Conservation (phyloP, 2,113 vertebrate genomes). For the Larimichthys polyactis region DNA sequence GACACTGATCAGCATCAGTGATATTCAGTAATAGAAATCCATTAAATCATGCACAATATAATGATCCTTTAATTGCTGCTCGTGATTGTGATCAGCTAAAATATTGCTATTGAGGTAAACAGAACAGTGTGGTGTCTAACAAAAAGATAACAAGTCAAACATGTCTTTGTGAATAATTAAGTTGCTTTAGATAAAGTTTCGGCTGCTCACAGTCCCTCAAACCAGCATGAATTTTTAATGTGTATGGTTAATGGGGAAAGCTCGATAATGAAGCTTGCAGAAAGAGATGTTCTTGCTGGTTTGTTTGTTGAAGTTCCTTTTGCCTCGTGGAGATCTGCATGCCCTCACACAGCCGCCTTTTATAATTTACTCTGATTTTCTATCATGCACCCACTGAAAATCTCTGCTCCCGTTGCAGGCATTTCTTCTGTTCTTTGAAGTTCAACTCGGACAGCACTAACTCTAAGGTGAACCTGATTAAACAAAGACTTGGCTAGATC, state of each 20-base stretch:
- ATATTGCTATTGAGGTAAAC: not conserved
- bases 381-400: not conserved
- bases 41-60: not conserved
- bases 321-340: not conserved
- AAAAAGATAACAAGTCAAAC: not conserved
- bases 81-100: constrained; percentile 9
- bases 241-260: not conserved
- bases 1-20: not conserved
- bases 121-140: not conserved
- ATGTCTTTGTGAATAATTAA: not conserved
- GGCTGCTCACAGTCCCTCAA: not conserved
- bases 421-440: not conserved
- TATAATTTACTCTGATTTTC: not conserved
- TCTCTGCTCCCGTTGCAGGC: not conserved
- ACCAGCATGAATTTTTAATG: not conserved
- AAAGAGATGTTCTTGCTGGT: constrained; percentile 9
- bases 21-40: not conserved
- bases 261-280: constrained; percentile 6
- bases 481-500: not conserved
- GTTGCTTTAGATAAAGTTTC: not conserved
- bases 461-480: not conserved
- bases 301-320: constrained; percentile 9
- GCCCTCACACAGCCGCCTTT: not conserved
- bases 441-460: not conserved
- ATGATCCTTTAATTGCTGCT: not conserved